Evolutionary conservation across 2,797 vertebrate genomes (phyloP).

Genomic region (Cossypha dichroa): DNA sequence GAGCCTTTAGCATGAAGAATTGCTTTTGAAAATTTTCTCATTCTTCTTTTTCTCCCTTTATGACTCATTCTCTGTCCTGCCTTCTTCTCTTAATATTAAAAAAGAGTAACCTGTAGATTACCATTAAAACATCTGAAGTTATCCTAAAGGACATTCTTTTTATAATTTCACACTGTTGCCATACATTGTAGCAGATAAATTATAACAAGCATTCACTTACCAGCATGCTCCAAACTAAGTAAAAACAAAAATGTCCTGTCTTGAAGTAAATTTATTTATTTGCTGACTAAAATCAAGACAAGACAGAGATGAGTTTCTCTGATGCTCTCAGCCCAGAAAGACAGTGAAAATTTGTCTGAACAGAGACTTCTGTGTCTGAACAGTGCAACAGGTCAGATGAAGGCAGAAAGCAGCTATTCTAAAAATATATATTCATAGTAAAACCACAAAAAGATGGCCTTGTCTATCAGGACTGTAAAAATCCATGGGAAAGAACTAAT

Average conservation of each 20-base stretch:
- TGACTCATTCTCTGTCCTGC: neutral
- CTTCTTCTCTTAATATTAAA: neutral
- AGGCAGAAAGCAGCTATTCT: neutral
- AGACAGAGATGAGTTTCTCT: neutral
- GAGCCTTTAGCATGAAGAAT: neutral
- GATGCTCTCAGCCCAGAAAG: neutral
- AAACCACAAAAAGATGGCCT: neutral
- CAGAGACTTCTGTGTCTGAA: neutral
- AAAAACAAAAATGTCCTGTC: neutral
- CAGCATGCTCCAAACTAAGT: neutral
- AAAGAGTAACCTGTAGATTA: neutral
- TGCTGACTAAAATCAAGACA: neutral
- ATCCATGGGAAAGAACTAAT: neutral
- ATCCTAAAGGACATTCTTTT: neutral
- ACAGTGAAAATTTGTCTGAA: neutral
- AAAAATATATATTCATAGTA: neutral
- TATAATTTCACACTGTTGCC: neutral
- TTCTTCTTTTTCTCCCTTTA: neutral
- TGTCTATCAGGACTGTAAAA: neutral
- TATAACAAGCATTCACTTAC: neutral
- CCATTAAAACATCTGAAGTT: neutral
- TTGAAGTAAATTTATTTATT: neutral
- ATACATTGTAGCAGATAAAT: neutral
- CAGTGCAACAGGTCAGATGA: neutral
- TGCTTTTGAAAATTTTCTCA: neutral